These are phyloP conservation scores for Laticauda colubrina DNA, from an alignment of 2,113 vertebrate species.

Conservation along the genomic window DNA sequence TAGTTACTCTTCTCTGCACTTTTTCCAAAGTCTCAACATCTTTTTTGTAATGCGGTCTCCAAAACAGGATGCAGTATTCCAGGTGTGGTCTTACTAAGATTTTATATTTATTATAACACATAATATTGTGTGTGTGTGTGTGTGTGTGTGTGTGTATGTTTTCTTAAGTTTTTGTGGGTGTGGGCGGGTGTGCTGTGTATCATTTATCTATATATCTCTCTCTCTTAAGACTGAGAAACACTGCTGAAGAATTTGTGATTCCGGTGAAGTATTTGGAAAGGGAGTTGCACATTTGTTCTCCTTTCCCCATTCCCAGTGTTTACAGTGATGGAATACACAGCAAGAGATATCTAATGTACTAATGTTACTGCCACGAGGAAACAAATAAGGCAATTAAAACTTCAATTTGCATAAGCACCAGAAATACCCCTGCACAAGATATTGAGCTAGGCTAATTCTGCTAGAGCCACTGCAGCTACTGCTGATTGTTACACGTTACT, in stretches of 20 bases:
- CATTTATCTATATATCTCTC: neutral
- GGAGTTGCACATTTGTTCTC: conserved; percentile 40
- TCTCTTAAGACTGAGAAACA: neutral
- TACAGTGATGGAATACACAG: conserved; percentile 46
- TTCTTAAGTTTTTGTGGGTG: no score
- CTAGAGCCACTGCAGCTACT: neutral
- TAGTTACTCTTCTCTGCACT: neutral
- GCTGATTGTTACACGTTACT: neutral
- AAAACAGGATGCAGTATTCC: neutral
- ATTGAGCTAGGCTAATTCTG: neutral
- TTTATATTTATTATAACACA: neutral
- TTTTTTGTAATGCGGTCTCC: neutral
- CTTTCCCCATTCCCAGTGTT: conserved; percentile 43
- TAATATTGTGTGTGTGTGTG: neutral
- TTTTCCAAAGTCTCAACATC: neutral
- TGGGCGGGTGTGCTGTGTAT: no score
- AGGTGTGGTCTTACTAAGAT: neutral
- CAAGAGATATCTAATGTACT: conserved; percentile 50
- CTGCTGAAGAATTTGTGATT: conserved; percentile 44
- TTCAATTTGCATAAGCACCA: conserved; percentile 7
- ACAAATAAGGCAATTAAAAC: conserved; percentile 58
- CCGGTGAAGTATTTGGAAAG: conserved; percentile 42
- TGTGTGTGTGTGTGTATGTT: no score
- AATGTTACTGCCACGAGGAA: conserved; percentile 52
- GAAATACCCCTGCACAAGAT: neutral